Evolutionary conservation across 2,888 invertebrate genomes (phyloP), one percentile per base, ranked within the genome.

Genomic region (Pegoplata infirma): DNA sequence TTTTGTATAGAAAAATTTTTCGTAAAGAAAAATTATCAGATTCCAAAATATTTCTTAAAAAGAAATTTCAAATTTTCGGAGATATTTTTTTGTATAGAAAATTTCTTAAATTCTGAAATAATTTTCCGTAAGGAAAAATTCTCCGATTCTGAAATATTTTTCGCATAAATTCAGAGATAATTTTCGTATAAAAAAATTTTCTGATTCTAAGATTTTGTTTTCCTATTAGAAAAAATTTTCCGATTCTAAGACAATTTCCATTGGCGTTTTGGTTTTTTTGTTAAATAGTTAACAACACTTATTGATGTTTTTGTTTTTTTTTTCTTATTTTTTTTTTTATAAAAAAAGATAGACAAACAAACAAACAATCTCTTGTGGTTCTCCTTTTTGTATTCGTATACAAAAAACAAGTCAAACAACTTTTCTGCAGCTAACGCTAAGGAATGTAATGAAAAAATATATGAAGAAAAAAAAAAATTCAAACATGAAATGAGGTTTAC

Each of bases 371-470:
- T 63, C 32, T 63, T 40, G 36, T 40, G n/a, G 36, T 40, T 40
- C 19, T 40, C 68, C 66, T 75, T 77, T 53, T 61, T 46, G 56
- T 6, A 47, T 21, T 75, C 28, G 66, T 16, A 49, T 21, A 64
- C 44, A 71, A 82, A 79, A 86, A 86, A 86, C 86, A 84, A 87
- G 86, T 86, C 87, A 85, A 83, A 82, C 86, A 83, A 85, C 86
- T 86, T 86, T 86, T 85, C 82, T 83, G 82, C 84, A 85, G 84
- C 85, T 81, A 81, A 86, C 82, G 84, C 84, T 86, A 80, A 84
- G 85, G 85, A 85, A 85, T 85, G 86, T 85, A 84, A 85, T 84
- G 84, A 84, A 85, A 72, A 82, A 74, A 67, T 21, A 49, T 14
- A 28, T 25, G 36, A 53, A 28, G n/a, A 55, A 6, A 28, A 21